Conservation (phyloP, 2,113 vertebrate genomes). For the Bufo bufo region DNA sequence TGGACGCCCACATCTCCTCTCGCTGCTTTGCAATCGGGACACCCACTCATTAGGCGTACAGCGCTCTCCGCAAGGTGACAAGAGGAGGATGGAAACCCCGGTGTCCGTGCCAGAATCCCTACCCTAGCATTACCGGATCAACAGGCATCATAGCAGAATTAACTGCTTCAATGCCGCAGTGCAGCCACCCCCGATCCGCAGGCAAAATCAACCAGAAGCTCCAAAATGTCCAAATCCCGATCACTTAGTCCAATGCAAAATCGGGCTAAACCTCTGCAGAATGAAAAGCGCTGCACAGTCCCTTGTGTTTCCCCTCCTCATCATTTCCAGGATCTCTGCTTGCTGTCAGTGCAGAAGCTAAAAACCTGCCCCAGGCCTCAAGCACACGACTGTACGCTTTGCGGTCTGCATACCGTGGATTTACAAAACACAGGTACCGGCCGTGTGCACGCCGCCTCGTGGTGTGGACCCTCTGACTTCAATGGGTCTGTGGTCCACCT, state of each 20-base stretch:
- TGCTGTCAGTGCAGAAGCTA: too few relatives aligned
- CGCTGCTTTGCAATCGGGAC: neutral
- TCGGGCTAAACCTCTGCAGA: too few relatives aligned
- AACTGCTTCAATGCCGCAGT: neutral
- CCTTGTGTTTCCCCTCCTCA: too few relatives aligned
- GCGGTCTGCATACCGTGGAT: too few relatives aligned
- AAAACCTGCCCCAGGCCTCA: too few relatives aligned
- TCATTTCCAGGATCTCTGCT: too few relatives aligned
- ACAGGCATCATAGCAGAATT: neutral
- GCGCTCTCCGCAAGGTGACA: neutral
- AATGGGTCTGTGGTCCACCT: too few relatives aligned
- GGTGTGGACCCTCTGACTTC: too few relatives aligned
- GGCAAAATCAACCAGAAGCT: neutral
- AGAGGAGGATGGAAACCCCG: constrained; percentile 25
- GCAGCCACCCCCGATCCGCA: neutral
- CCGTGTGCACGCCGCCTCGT: too few relatives aligned
- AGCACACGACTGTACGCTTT: too few relatives aligned
- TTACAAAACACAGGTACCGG: too few relatives aligned
- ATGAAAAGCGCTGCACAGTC: too few relatives aligned
- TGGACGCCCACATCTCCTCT: neutral
- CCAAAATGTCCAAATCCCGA: neutral
- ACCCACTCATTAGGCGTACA: constrained; percentile 17
- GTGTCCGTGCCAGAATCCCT: neutral
- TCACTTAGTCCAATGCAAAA: neutral
- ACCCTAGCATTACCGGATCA: constrained; percentile 22